Conservation (phyloP, 2,888 invertebrate genomes). For the Theretra japonica region DNA sequence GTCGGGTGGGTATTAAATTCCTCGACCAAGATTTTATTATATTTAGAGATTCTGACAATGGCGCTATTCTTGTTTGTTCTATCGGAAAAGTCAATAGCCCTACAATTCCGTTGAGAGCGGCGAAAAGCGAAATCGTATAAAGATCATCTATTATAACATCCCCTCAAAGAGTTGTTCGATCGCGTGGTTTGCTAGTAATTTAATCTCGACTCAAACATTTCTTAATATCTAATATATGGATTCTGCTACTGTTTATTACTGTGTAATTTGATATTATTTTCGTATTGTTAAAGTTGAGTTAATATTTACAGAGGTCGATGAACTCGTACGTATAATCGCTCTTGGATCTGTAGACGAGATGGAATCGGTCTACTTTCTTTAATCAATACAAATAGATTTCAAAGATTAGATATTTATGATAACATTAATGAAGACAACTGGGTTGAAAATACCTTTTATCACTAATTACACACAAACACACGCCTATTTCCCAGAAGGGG, state of each 20-base stretch:
- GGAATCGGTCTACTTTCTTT: neutral
- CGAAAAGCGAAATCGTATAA: constrained; percentile 29
- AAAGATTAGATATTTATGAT: neutral
- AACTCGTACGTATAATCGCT: neutral
- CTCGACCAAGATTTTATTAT: neutral
- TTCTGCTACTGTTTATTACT: neutral
- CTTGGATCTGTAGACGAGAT: neutral
- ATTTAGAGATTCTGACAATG: neutral
- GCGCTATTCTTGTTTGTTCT: constrained; percentile 9
- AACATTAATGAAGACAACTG: constrained; percentile 22
- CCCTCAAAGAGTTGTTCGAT: neutral
- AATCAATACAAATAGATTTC: neutral
- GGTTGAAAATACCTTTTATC: neutral
- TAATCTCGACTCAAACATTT: neutral
- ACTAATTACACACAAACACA: too few species aligned
- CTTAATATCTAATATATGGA: neutral
- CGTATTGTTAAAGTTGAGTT: neutral
- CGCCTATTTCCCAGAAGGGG: too few species aligned
- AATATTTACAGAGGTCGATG: neutral
- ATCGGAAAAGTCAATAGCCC: constrained; percentile 17
- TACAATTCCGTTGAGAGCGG: neutral
- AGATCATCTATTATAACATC: constrained; percentile 28
- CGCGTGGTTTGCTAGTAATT: neutral
- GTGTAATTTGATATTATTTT: neutral
- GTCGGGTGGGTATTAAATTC: neutral